phyloP scores from a whole-genome alignment of 2,797 vertebrate species.

The Chrysocyon brachyurus region DNA sequence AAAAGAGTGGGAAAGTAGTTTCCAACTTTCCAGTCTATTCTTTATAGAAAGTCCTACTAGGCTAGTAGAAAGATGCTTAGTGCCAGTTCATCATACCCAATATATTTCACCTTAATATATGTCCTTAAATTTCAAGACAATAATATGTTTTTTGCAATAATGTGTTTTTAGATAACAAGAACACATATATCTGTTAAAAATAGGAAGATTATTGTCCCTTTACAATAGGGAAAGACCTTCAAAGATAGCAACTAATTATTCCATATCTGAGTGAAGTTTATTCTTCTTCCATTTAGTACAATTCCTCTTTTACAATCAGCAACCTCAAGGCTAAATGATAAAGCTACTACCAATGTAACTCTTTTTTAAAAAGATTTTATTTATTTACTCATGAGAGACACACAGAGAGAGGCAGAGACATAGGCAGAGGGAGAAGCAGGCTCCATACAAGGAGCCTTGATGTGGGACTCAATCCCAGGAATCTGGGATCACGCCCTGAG shows the following conservation, averaged over 20 bases:
- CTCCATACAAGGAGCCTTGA: too few species aligned
- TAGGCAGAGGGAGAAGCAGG: too few species aligned
- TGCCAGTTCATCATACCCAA: background rate
- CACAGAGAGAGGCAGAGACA: too few species aligned
- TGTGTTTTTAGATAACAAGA: background rate
- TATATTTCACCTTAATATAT: background rate
- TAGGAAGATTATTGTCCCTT: background rate
- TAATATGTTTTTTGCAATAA: background rate
- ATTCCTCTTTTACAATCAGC: background rate
- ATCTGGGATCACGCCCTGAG: too few species aligned
- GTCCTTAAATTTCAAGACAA: background rate
- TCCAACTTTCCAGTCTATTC: background rate
- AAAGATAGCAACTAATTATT: background rate
- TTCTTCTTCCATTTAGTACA: background rate
- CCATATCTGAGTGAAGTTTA: background rate
- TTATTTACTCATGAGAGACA: too few species aligned
- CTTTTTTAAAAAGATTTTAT: background rate
- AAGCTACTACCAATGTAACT: background rate
- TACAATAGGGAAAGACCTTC: background rate
- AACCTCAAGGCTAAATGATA: background rate
- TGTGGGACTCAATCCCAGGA: too few species aligned
- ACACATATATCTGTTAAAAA: background rate
- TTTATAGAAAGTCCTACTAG: background rate
- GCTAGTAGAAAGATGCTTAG: background rate
- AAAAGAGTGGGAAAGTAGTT: background rate